Percentiles rank a stretch among this genome's conserved stretches.
Conservation (phyloP, 2,888 invertebrate genomes). For the Pammene fasciana region DNA sequence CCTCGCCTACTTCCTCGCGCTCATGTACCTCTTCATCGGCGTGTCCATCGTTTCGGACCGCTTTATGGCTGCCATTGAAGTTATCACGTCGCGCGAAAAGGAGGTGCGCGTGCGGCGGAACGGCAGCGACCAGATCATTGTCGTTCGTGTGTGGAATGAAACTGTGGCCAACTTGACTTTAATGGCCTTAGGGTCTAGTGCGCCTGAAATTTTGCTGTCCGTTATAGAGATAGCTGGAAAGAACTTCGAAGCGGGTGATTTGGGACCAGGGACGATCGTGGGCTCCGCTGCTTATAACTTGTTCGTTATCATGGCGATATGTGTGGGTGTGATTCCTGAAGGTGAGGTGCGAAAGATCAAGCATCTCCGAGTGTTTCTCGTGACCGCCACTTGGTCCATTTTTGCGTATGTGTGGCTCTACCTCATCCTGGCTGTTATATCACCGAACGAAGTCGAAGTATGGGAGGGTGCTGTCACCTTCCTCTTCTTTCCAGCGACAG, state of each 20-base stretch:
- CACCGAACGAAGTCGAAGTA: slow-evolving; percentile 94
- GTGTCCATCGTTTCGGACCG: slow-evolving; percentile 99
- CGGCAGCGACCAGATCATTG: slow-evolving; percentile 94
- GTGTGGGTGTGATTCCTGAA: slow-evolving; percentile 95
- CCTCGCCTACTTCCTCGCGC: slow-evolving; percentile 92
- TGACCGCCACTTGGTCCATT: slow-evolving; percentile 98
- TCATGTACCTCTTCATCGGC: slow-evolving; percentile 98
- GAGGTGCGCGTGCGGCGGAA: slow-evolving; percentile 95
- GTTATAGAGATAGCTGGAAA: slow-evolving; percentile 99
- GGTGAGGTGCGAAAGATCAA: slow-evolving; percentile 97
- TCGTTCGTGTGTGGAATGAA: slow-evolving; percentile 99
- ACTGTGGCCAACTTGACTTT: slow-evolving; percentile 99
- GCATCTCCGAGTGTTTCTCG: slow-evolving; percentile 98
- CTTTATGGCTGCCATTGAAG: slow-evolving; percentile 99
- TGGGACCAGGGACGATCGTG: slow-evolving; percentile 99
- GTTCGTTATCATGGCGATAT: slow-evolving; percentile 98
- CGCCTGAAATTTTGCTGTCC: slow-evolving; percentile 98
- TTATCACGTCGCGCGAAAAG: slow-evolving; percentile 98
- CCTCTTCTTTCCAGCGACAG: slow-evolving; percentile 97
- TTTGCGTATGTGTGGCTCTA: slow-evolving; percentile 99
- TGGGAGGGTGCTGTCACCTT: slow-evolving; percentile 99
- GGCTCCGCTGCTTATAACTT: slow-evolving; percentile 99
- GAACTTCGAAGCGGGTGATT: slow-evolving; percentile 96
- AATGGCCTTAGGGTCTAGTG: slow-evolving; percentile 99
- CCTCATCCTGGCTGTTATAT: slow-evolving; percentile 94